phyloP scores from a whole-genome alignment of 2,113 vertebrate species.

The Paraplagusia blochii region DNA sequence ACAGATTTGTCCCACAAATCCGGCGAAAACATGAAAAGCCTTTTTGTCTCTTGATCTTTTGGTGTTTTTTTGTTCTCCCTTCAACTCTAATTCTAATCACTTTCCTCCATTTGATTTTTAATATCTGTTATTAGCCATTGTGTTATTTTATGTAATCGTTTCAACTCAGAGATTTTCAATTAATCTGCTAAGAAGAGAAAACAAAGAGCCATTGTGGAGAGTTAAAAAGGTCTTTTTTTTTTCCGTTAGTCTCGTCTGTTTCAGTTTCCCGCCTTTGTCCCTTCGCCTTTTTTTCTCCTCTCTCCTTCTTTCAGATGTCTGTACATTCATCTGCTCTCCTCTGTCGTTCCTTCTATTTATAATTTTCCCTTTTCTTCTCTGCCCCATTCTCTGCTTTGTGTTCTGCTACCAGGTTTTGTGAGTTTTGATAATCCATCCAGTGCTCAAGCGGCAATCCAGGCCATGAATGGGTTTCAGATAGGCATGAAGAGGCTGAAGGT shows the following conservation, averaged over 20 bases:
- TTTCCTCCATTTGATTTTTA: constrained; percentile 43
- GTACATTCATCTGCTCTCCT: not conserved
- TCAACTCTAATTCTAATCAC: constrained; percentile 48
- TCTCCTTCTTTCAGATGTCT: constrained; percentile 9
- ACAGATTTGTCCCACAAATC: constrained; percentile 27
- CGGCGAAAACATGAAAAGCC: constrained; percentile 12
- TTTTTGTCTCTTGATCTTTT: constrained; percentile 51
- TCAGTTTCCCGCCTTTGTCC: constrained; percentile 9
- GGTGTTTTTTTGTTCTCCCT: constrained; percentile 35
- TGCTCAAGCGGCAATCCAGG: constrained; percentile 97
- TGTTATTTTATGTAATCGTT: constrained; percentile 64
- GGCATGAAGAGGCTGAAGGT: constrained; percentile 99
- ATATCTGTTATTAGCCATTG: constrained; percentile 66
- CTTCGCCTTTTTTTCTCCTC: constrained; percentile 24
- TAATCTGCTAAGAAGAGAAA: constrained; percentile 66
- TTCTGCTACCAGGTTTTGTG: constrained; percentile 86
- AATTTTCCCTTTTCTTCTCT: constrained; percentile 20
- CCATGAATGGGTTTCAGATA: constrained; percentile 99
- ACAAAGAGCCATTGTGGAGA: constrained; percentile 65
- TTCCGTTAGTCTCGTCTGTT: constrained; percentile 37
- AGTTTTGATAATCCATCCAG: constrained; percentile 99
- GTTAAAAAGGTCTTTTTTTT: constrained; percentile 54
- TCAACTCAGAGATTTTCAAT: constrained; percentile 69
- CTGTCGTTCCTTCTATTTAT: constrained; percentile 20
- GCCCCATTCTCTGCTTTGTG: constrained; percentile 24